phyloP scores from a whole-genome alignment of 2,113 vertebrate species.

The Bettongia penicillata region DNA sequence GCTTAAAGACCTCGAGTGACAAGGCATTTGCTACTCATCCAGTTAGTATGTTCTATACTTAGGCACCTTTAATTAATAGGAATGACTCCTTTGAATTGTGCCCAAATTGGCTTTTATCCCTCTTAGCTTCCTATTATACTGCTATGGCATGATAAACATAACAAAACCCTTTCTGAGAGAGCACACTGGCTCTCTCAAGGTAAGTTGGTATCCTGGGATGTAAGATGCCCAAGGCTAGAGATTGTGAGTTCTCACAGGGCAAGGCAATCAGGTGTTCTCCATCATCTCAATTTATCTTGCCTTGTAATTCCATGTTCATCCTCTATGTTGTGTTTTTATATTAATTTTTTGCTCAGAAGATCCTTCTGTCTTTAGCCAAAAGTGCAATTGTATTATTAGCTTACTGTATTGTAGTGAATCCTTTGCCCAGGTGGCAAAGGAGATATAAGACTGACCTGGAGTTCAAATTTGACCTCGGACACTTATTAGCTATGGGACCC shows the following conservation, averaged over 20 bases:
- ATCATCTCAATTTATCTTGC: not conserved
- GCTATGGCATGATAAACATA: not conserved
- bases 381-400: not conserved
- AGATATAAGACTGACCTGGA: not conserved
- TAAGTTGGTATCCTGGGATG: not conserved
- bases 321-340: not conserved
- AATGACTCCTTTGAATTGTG: not conserved
- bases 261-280: not conserved
- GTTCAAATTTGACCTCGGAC: not conserved
- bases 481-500: not conserved
- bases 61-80: not conserved
- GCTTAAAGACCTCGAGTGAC: not conserved
- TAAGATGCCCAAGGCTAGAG: not conserved
- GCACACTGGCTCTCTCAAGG: not conserved
- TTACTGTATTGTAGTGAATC: not conserved
- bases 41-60: not conserved
- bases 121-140: not conserved
- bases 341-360: not conserved
- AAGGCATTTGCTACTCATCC: not conserved
- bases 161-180: not conserved
- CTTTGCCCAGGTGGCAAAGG: not conserved
- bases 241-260: not conserved
- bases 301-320: not conserved
- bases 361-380: not conserved
- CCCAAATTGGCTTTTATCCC: not conserved